Base-by-base conservation (phyloP, 2,113 vertebrate genomes). In the Gymnorhina tibicen region DNA sequence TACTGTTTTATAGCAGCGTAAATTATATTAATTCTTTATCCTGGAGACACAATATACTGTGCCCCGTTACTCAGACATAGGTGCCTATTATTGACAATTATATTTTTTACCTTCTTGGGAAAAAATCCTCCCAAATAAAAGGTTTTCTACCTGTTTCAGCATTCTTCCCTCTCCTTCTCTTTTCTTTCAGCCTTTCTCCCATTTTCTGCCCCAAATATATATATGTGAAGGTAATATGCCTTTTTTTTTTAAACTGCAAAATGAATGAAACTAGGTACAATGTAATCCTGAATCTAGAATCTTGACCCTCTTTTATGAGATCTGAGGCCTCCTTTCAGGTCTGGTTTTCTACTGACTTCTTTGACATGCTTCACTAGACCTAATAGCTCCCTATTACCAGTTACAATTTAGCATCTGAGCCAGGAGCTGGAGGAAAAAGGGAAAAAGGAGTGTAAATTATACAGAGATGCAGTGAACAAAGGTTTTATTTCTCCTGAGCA, bases 401-500 rank as follows among this genome's bases (percentile, higher is more conserved):
- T 95, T 97, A 97, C 97, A 97, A 94, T 97, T 98, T 97, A 97
- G 97, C 97, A 97, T 98, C 98, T 97, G 98, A 98, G 98, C 98
- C 97, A 97, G 96, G 96, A 98, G 97, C 97, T 95, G 94, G 95
- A 88, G 52, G 91, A 97, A 98, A 97, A 96, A 95, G 56, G 74
- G 92, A 95, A 94, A 92, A 95, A 95, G 91, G 97, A 96, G 97
- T 97, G 96, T 97, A 98, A 98, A 98, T 98, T 98, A 98, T 96
- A 97, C 46, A 55, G 96, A 96, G 97, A 94, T 96, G 97, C 55
- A 2, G 97, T 96, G 97, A 98, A 98, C 98, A 98, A 98, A 98
- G 98, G 96, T 97, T 98, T 97, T 96, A 98, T 98, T 98, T 98
- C 98, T 98, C 97, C 97, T 95, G 97, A 98, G 97, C 98, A 97